Evolutionary conservation across 2,888 invertebrate species (phyloP).

Genomic region (Unio delphinus): DNA sequence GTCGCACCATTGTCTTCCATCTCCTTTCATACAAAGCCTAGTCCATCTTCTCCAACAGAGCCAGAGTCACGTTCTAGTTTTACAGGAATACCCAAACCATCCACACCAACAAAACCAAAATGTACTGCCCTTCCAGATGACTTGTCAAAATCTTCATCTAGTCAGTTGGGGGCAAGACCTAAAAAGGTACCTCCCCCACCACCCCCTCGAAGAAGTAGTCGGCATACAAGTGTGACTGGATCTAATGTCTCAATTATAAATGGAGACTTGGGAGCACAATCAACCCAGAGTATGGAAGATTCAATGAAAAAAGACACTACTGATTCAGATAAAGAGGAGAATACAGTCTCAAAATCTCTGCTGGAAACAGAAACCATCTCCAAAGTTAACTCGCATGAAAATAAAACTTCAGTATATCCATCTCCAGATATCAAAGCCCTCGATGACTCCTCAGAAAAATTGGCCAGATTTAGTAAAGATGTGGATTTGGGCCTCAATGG

Average conservation of each 20-base stretch:
- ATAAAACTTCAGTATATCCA: no score
- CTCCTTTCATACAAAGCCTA: constrained; percentile 27
- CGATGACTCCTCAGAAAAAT: no score
- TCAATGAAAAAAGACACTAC: constrained; percentile 8
- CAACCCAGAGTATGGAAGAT: constrained; percentile 13
- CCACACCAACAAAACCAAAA: constrained; percentile 10
- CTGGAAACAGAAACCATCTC: no score
- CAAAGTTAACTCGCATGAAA: no score
- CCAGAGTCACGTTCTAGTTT: constrained; percentile 6
- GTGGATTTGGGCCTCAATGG: constrained; percentile 5
- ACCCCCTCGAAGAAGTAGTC: constrained; percentile 63
- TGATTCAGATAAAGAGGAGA: not conserved
- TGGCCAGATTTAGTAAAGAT: constrained; percentile 10
- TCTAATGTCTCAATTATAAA: constrained; percentile 34
- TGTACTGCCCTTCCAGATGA: constrained; percentile 36
- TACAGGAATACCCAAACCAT: constrained; percentile 4
- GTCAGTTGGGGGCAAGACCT: constrained; percentile 33
- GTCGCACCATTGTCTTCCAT: constrained; percentile 18
- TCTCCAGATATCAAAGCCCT: no score
- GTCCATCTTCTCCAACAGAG: constrained; percentile 29
- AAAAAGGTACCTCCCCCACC: constrained; percentile 68
- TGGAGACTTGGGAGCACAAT: constrained; percentile 24
- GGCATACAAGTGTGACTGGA: constrained; percentile 38
- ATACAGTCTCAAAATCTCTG: no score
- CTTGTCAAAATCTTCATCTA: constrained; percentile 31